Evolutionary conservation across 2,113 vertebrate species (phyloP), one percentile per base, ranked within the genome.

Genomic region (Grantiella picta): DNA sequence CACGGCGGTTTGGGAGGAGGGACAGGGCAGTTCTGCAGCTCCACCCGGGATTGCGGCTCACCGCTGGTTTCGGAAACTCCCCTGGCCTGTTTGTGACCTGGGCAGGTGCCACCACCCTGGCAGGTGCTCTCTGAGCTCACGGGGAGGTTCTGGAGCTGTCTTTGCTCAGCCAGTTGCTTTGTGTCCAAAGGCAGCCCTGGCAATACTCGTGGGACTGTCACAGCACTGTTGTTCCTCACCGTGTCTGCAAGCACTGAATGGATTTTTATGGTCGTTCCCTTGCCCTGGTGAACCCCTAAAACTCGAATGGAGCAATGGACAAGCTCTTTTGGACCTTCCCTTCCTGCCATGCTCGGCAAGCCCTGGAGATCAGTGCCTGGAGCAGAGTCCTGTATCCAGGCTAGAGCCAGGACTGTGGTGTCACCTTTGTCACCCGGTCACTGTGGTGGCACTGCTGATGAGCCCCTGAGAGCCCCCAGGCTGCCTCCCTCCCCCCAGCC

Each of bases 141-240:
- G 5, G 59, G 33, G 19, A 57, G 47, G 29, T 28, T 64, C 68
- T 77, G 50, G 53, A 72, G 71, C 52, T 3, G 6, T 3, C 2
- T 61, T 60, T 85, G 66, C 44, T 50, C 36, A 15, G 35, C 33
- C 35, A 42, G 20, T 16, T 75, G 31, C 11, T 52, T 40, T 24
- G 47, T 66, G 57, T n/a, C 28, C 4, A 0, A 11, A 52, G 22
- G 16, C 53, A 63, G 13, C 53, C 36, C 29, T 5, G 5, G 65
- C 49, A 52, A 15, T 6, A 1, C 49, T 59, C 5, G 2, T 15
- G 20, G 0, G 1, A 10, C 14, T 77, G 60, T 27, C 42, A 24
- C 45, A 31, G 5, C 0, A 0, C 57, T 59, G 79, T 2, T 0
- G 0, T 25, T 45, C 71, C 23, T 38, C 1, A 0, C 36, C 53